Base-by-base conservation (phyloP, 2,888 invertebrate genomes). In the Resseliella maxima region DNA sequence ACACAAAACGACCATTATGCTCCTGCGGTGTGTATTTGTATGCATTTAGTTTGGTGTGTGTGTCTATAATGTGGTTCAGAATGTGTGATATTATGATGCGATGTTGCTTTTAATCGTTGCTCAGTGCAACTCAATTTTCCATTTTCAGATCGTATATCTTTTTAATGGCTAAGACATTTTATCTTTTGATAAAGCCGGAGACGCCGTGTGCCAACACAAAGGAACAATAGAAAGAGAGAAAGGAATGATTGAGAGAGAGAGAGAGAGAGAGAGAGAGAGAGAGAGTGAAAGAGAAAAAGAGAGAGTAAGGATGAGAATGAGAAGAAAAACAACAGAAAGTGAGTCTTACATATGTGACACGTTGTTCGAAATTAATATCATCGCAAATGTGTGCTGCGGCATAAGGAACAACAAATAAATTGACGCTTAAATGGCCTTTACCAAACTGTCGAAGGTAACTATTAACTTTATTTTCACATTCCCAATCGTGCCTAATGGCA, bases 131-230 rank as follows among this genome's bases (percentile, higher is more conserved):
- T 87, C 87, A 87, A 87, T 87, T 87, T 87, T 87, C 87, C 72
- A 72, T 72, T 87, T 87, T 87, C 86, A 86, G 87, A 86, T 87
- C 86, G 87, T 87, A 87, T 87, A 87, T 87, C 87, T 87, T 87
- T 86, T 87, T 87, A 87, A 87, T 87, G 87, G 87, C 87, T 86
- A 87, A 86, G 87, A 38, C 83, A 38, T 83, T 72, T 72, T 72
- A 72, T 86, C 87, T 87, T 87, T 87, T 87, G 87, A 87, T 87
- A 87, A 87, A 50, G 41, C 41, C 86, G 85, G 87, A 87, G 87
- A 87, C 87, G 87, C 87, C 87, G 87, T 83, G 83, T 41, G 41
- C 38, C 6, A 6, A 35, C 3, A 54, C 36, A 31, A n/a, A n/a
- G n/a, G n/a, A 31, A 35, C 18, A 36, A 31, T 35, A 81, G 2